These are phyloP conservation scores for Oryctes rhinoceros DNA, from an alignment of 1,140 invertebrate genomes.

Conservation along the genomic window DNA sequence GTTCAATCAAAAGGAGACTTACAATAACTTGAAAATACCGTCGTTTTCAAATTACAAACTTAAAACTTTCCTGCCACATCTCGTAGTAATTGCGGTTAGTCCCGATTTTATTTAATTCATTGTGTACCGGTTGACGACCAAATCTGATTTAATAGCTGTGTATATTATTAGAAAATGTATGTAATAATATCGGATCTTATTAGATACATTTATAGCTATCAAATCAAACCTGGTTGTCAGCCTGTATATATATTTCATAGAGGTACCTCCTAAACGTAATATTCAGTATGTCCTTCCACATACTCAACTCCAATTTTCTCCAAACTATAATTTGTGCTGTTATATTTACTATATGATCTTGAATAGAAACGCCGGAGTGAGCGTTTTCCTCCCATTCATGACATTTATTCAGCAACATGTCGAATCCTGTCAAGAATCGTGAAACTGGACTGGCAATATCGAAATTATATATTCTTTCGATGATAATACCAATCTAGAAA, in stretches of 20 bases:
- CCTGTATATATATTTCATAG: neutral
- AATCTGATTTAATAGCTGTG: no score
- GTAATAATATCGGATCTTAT: no score
- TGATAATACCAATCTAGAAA: slow-evolving; percentile 64
- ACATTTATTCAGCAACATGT: slow-evolving; percentile 83
- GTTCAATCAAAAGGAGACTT: no score
- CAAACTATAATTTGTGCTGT: slow-evolving; percentile 87
- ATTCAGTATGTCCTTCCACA: slow-evolving; percentile 83
- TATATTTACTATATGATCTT: slow-evolving; percentile 73
- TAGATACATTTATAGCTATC: neutral
- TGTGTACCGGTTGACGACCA: no score
- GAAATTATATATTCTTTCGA: slow-evolving; percentile 81
- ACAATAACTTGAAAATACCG: no score
- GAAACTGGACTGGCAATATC: slow-evolving; percentile 83
- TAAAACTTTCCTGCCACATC: no score
- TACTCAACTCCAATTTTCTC: slow-evolving; percentile 89
- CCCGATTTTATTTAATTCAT: no score
- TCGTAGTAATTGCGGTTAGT: no score
- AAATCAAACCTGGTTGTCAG: no score
- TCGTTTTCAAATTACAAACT: no score
- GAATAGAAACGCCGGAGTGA: slow-evolving; percentile 84
- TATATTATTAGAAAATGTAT: no score
- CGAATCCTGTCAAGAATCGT: slow-evolving; percentile 89
- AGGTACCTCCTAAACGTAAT: slow-evolving; percentile 64
- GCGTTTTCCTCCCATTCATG: slow-evolving; percentile 94